Evolutionary conservation across 2,797 vertebrate species (phyloP).

Genomic region (Eleutherodactylus coqui): DNA sequence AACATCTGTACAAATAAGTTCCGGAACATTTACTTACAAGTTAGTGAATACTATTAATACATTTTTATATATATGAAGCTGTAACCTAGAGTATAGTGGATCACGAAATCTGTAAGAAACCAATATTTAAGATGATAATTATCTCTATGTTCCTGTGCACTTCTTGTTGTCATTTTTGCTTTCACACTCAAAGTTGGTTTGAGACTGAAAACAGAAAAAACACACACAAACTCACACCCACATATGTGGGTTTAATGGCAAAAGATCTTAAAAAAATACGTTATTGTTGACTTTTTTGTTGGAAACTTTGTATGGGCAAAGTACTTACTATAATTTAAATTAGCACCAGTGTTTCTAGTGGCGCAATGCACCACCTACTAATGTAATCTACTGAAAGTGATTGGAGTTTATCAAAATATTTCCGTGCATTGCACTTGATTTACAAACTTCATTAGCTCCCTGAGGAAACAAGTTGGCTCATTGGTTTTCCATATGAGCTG

Average conservation of each 20-base stretch:
- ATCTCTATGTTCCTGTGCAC: neutral
- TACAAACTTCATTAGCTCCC: no score
- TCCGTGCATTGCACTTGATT: no score
- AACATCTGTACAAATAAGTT: neutral
- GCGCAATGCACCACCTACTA: no score
- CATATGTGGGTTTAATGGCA: neutral
- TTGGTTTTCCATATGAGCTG: no score
- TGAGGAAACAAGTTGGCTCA: no score
- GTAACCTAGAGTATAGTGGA: neutral
- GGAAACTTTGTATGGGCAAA: neutral
- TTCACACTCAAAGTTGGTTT: neutral
- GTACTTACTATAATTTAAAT: no score
- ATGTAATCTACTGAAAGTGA: no score
- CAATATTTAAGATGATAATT: neutral
- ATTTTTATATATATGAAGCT: neutral
- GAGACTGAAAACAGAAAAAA: neutral
- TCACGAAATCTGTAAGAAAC: neutral
- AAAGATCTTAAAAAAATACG: constrained; percentile 5
- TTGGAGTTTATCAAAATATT: no score
- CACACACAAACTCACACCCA: constrained; percentile 4
- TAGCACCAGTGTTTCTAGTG: no score
- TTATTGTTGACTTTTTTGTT: neutral
- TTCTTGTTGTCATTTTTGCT: neutral
- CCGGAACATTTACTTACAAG: neutral
- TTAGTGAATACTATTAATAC: neutral